A percentile compares a stretch with the other conserved stretches of the same genome.
These are phyloP conservation scores for Carassius carassius DNA, from an alignment of 2,113 vertebrate species.

Conservation along the genomic window DNA sequence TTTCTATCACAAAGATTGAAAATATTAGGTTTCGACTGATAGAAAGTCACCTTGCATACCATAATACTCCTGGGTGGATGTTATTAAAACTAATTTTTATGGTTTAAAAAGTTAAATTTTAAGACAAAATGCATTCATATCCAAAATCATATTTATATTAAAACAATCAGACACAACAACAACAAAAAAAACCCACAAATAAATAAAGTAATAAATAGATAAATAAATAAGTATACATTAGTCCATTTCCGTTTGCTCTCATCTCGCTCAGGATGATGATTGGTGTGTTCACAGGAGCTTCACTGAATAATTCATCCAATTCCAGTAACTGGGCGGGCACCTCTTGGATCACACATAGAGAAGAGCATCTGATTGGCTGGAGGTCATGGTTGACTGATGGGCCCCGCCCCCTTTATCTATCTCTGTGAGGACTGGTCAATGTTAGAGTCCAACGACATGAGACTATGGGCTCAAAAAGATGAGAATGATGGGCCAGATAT, in stretches of 20 bases:
- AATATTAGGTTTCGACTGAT: conserved; percentile 6
- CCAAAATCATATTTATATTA: conserved; percentile 43
- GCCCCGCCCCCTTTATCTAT: not conserved
- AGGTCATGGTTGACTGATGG: not conserved
- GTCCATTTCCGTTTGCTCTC: conserved; percentile 42
- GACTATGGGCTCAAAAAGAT: conserved; percentile 77
- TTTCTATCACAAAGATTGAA: not conserved
- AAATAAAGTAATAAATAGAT: conserved; percentile 47
- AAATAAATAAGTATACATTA: conserved; percentile 63
- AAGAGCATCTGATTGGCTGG: conserved; percentile 14
- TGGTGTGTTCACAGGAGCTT: not conserved
- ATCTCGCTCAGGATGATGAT: conserved; percentile 18
- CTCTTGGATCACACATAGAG: not conserved
- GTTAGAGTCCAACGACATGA: conserved; percentile 17
- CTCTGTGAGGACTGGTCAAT: conserved; percentile 17
- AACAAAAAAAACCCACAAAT: conserved; percentile 67
- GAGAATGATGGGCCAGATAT: conserved; percentile 82
- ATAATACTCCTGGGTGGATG: conserved; percentile 13
- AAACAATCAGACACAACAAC: conserved; percentile 54
- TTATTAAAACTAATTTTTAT: not conserved
- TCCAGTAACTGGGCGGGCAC: not conserved
- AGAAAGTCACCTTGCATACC: not conserved
- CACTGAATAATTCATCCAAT: conserved; percentile 20
- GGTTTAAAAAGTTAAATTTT: not conserved
- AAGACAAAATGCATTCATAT: conserved; percentile 10